Percentiles rank a stretch among this genome's conserved stretches.
phyloP scores from a whole-genome alignment of 2,113 vertebrate species.

The Mesoclemmys tuberculata region DNA sequence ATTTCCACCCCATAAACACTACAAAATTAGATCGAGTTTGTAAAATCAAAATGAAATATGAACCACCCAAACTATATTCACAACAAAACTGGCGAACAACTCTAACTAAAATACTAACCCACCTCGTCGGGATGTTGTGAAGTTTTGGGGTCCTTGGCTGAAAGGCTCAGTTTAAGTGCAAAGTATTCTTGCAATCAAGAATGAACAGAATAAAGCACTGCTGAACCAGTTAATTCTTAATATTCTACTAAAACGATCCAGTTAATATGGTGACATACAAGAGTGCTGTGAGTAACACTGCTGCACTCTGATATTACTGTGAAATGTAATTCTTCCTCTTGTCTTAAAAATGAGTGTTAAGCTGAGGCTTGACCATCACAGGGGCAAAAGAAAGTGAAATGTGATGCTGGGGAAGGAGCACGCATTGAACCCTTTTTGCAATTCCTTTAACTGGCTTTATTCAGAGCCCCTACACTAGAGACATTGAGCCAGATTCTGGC shows the following conservation, averaged over 20 bases:
- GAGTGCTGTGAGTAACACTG: neutral
- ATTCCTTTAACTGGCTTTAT: neutral
- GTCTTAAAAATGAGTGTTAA: neutral
- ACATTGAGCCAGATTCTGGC: neutral
- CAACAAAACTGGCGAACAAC: neutral
- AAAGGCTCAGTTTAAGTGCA: neutral
- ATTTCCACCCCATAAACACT: neutral
- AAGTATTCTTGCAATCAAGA: neutral
- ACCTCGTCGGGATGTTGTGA: neutral
- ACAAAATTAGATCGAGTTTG: neutral
- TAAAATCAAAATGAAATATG: neutral
- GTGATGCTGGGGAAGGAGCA: neutral
- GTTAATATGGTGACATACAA: neutral
- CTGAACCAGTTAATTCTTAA: neutral
- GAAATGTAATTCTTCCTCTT: neutral
- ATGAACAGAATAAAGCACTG: neutral
- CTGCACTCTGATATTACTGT: neutral
- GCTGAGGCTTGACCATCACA: neutral
- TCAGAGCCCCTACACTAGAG: neutral
- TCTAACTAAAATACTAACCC: neutral
- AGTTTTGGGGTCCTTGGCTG: neutral
- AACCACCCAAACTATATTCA: neutral
- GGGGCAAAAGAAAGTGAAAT: neutral
- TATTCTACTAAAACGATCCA: neutral
- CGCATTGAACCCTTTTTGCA: neutral